Base-by-base conservation (phyloP, 2,888 invertebrate genomes). In the Pristionchus fissidentatus region DNA sequence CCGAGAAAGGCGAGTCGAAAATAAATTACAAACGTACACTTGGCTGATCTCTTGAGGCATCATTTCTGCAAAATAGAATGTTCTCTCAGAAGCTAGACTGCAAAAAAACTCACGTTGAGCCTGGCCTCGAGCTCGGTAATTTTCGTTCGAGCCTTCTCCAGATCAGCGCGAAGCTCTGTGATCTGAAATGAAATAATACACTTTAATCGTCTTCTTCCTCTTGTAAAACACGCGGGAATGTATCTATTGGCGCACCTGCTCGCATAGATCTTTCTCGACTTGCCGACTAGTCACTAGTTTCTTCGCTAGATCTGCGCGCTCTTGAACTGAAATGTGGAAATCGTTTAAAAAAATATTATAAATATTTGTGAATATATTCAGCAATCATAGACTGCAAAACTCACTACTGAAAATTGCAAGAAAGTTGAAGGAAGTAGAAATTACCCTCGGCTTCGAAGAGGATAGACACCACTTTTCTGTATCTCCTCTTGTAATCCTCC, bases 381-480 rank as follows among this genome's bases (percentile, higher is more conserved):
- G n/a, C n/a, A 49, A 49, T 10, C 49, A 10, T 15, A 62, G 19
- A 62, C 5, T 4, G 62, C 15, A 29, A 62, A 3, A 62, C 15
- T 26, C 29, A 62, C 13, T 26, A 62, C n/a, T 10, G 5, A 29
- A 62, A 29, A 8, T 15, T 38, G 73, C 29, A 38, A 22, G 38
- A n/a, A 3, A 3, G 2, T 32, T 41, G 19, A 41, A 75, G 43
- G 22, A 0, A 75, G 4, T 49, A 5, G 7, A 8, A 41, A 32
- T 26, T 41, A 82, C 82, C 82, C 38, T 82, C 82, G 26, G 82
- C 66, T 10, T 82, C 82, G 29, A 32, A 38, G 49, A 82, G 70
- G n/a, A 82, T 38, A 7, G 32, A 5, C 26, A 82, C 82, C 0
- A 70, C 70, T 57, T 46, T 66, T 26, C 35, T 66, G 82, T 82